A percentile compares a stretch with the other conserved stretches of the same genome.
These are phyloP conservation scores for Parthenolecanium corni DNA, from an alignment of 2,888 invertebrate genomes.

Conservation along the genomic window DNA sequence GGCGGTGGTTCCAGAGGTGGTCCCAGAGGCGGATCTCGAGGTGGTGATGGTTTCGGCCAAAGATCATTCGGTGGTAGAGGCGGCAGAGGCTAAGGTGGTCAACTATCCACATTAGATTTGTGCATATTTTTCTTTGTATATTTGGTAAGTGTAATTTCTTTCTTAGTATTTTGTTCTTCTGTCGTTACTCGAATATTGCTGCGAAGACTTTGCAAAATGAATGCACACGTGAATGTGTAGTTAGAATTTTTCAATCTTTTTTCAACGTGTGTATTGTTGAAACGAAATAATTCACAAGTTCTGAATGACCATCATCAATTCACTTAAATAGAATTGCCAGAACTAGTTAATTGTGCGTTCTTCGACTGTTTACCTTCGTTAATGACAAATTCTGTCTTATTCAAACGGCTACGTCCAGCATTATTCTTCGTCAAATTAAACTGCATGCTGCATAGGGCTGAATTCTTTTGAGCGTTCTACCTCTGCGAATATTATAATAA, in stretches of 20 bases:
- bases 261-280: too few species aligned
- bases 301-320: too few species aligned
- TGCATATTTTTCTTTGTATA: not conserved
- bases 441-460: not conserved
- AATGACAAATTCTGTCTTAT: not conserved
- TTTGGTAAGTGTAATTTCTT: constrained; percentile 15
- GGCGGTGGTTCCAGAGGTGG: not conserved
- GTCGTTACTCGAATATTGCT: not conserved
- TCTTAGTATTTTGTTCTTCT: not conserved
- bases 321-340: too few species aligned
- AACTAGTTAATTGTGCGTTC: not conserved
- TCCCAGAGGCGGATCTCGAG: constrained; percentile 7
- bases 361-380: not conserved
- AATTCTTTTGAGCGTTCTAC: not conserved
- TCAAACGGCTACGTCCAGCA: not conserved
- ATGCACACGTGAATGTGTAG: not conserved
- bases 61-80: constrained; percentile 7
- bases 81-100: constrained; percentile 8
- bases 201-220: not conserved
- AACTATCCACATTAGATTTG: constrained; percentile 1
- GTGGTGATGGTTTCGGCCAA: constrained; percentile 9
- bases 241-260: not conserved
- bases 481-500: constrained; percentile 12
- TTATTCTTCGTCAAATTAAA: not conserved
- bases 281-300: too few species aligned